Conservation (phyloP, 1,140 invertebrate genomes). For the Orussus abietinus region DNA sequence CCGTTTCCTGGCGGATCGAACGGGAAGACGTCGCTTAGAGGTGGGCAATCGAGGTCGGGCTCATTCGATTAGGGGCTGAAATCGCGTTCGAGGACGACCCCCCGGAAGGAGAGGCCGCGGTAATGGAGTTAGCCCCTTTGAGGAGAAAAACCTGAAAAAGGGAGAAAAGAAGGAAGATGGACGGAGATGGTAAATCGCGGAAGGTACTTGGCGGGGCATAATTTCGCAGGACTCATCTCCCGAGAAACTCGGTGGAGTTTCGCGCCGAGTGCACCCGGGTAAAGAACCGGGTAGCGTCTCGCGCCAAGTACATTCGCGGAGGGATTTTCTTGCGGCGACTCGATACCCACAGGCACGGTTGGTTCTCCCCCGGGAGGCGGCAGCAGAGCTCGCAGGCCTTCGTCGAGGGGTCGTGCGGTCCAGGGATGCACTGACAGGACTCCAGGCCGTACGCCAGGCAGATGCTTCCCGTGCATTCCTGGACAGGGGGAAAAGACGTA, state of each 20-base stretch:
- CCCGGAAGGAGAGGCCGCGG: not conserved
- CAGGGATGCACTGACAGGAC: constrained; percentile 88
- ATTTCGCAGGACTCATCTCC: no score
- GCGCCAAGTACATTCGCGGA: no score
- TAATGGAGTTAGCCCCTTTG: no score
- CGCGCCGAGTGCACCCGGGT: no score
- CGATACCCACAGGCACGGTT: constrained; percentile 62
- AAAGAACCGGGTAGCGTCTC: no score
- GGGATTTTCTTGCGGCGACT: no score
- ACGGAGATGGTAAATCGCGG: no score
- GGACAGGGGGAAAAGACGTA: constrained; percentile 27
- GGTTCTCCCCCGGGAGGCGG: constrained; percentile 77
- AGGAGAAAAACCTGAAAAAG: no score
- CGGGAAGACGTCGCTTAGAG: not conserved
- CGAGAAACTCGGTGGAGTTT: no score
- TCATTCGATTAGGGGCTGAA: not conserved
- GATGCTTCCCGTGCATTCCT: constrained; percentile 91
- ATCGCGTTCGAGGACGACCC: not conserved
- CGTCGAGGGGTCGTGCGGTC: constrained; percentile 69
- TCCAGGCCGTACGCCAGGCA: constrained; percentile 90
- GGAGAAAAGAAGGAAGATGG: no score
- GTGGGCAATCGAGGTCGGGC: not conserved
- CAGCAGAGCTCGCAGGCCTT: constrained; percentile 90
- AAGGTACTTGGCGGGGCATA: no score
- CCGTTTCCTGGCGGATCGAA: not conserved